A percentile compares a stretch with the other conserved stretches of the same genome.
Conservation (phyloP, 2,888 invertebrate species). For the Chrysodeixis includens region DNA sequence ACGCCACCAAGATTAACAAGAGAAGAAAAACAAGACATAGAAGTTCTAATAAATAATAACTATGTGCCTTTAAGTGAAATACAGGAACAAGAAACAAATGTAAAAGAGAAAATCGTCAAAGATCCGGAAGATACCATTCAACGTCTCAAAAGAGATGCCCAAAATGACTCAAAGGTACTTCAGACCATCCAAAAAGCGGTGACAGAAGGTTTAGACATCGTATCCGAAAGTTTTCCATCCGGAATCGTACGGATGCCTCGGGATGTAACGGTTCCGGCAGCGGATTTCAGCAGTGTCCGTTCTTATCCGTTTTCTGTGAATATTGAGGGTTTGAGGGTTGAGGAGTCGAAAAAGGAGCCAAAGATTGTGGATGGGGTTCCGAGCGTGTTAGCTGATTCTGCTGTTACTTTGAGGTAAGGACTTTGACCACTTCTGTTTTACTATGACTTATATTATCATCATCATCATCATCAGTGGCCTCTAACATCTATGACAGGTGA, state of each 20-base stretch:
- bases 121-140: slow-evolving; percentile 31
- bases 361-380: slow-evolving; percentile 90
- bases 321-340: slow-evolving; percentile 89
- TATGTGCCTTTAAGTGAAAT: slow-evolving; percentile 69
- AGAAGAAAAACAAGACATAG: slow-evolving; percentile 71
- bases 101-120: slow-evolving; percentile 28
- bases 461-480: too few relatives aligned
- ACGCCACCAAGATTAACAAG: slow-evolving; percentile 64
- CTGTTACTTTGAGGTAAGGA: slow-evolving; percentile 87
- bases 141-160: slow-evolving; percentile 37
- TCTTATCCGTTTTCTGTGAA: slow-evolving; percentile 59
- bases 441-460: too few relatives aligned
- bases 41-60: slow-evolving; percentile 67
- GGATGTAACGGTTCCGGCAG: slow-evolving; percentile 49
- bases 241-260: slow-evolving; percentile 39
- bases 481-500: too few relatives aligned
- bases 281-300: slow-evolving; percentile 64
- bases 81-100: slow-evolving; percentile 11
- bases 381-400: slow-evolving; percentile 90
- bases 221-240: slow-evolving; percentile 5
- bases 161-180: slow-evolving; percentile 3
- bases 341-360: slow-evolving; percentile 73
- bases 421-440: neutral
- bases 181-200: slow-evolving; percentile 1
- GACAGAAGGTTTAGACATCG: neutral